phyloP scores from a whole-genome alignment of 2,113 vertebrate genomes.

The Craseonycteris thonglongyai region DNA sequence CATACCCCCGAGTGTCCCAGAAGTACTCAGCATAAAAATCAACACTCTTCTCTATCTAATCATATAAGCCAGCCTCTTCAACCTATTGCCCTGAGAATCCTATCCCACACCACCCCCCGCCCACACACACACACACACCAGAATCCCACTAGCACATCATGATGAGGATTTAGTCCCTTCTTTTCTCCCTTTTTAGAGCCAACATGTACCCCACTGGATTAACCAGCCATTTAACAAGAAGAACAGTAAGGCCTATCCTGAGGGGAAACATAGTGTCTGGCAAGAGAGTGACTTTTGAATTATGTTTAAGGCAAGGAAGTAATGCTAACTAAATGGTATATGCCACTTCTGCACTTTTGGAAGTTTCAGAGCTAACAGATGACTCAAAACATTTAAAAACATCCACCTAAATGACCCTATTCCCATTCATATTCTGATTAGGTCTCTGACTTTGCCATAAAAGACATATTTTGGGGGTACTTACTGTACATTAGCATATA shows the following conservation, averaged over 20 bases:
- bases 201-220: not conserved
- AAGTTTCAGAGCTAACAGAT: not conserved
- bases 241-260: not conserved
- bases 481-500: not conserved
- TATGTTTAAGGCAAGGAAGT: not conserved
- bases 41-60: not conserved
- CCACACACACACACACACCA: not conserved
- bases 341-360: not conserved
- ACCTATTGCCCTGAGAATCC: not conserved
- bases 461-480: not conserved
- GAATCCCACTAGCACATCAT: not conserved
- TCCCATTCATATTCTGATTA: not conserved
- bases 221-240: not conserved
- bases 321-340: not conserved
- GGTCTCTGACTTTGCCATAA: not conserved
- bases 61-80: not conserved
- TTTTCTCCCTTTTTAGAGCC: not conserved
- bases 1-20: not conserved
- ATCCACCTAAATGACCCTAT: not conserved
- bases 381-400: not conserved
- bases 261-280: not conserved
- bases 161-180: not conserved
- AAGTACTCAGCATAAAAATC: not conserved
- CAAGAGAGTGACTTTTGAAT: not conserved
- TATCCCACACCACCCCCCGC: no score